Evolutionary conservation across 2,888 invertebrate genomes (phyloP).

Genomic region (Camponotus fellah): DNA sequence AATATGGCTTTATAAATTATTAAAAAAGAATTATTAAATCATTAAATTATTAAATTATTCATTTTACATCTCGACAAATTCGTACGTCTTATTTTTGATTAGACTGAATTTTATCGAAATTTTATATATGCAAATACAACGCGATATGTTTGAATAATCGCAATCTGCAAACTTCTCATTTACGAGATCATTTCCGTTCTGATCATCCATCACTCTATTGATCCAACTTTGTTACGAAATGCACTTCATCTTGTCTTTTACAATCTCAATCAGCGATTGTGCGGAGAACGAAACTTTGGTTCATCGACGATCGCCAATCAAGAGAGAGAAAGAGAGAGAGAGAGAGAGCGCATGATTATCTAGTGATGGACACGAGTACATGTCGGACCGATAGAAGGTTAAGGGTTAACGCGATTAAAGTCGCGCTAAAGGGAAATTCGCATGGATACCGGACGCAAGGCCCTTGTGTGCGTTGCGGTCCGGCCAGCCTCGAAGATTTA

Average conservation of each 20-base stretch:
- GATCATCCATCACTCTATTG: neutral
- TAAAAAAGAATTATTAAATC: neutral
- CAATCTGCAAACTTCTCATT: constrained; percentile 35
- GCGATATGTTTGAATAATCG: neutral
- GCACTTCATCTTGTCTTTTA: constrained; percentile 42
- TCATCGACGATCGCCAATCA: constrained; percentile 26
- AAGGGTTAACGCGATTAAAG: constrained; percentile 53
- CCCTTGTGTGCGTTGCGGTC: constrained; percentile 78
- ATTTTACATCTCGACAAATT: constrained; percentile 18
- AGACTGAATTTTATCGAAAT: constrained; percentile 1
- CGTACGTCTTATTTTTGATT: constrained; percentile 6
- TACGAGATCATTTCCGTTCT: constrained; percentile 26
- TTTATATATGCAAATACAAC: neutral
- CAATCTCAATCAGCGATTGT: constrained; percentile 65
- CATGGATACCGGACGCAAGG: constrained; percentile 52
- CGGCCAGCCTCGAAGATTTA: constrained; percentile 71
- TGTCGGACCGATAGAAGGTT: constrained; percentile 5
- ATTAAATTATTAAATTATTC: neutral
- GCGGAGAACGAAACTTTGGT: constrained; percentile 22
- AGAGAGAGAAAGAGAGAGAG: constrained; percentile 18
- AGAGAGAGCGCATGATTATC: neutral
- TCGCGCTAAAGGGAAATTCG: constrained; percentile 61
- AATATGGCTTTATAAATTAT: neutral
- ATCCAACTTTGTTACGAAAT: constrained; percentile 42
- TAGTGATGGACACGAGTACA: neutral